Evolutionary conservation across 1,140 invertebrate species (phyloP), one percentile per base, ranked within the genome.

Genomic region (Harlomillsia oculata): DNA sequence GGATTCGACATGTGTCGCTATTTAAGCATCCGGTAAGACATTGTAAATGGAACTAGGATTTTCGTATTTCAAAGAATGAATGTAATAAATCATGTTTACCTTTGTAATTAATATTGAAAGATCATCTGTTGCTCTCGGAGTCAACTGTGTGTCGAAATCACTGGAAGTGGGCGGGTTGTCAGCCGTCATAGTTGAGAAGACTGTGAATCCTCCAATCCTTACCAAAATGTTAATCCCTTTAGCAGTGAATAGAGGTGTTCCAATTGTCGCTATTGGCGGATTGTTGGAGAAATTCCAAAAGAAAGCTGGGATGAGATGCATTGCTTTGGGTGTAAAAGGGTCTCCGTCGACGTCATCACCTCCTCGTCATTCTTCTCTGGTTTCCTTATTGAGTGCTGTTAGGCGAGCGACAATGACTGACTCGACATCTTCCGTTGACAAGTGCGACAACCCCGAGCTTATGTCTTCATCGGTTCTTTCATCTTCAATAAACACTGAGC

Each of bases 291-390:
- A 39, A 8, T 56, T 61, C 25, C 21, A 62, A 21, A 16, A 21
- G 1, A 16, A 28, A 5, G 41, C 46, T 41, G 52, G 52, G 14
- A 56, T 64, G 13, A 48, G 52, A 41, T 65, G 65, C 32, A 53
- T 66, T 21, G 65, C 65, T 13, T 13, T 66, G 4, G 65, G 62
- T 26, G 25, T 66, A 5, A 66, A 66, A 63, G 65, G n/a, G n/a
- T n/a, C n/a, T n/a, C n/a, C n/a, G n/a, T n/a, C n/a, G n/a, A n/a
- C n/a, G n/a, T n/a, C n/a, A n/a, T n/a, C n/a, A n/a, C n/a, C n/a
- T n/a, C n/a, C n/a, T n/a, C n/a, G n/a, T n/a, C n/a, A n/a, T n/a
- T n/a, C n/a, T n/a, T n/a, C n/a, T n/a, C n/a, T n/a, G n/a, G n/a
- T n/a, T n/a, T n/a, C n/a, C n/a, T n/a, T n/a, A n/a, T n/a, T n/a